These are phyloP conservation scores for Drosophila nikananu DNA, from an alignment of 1,140 invertebrate genomes.

Conservation along the genomic window DNA sequence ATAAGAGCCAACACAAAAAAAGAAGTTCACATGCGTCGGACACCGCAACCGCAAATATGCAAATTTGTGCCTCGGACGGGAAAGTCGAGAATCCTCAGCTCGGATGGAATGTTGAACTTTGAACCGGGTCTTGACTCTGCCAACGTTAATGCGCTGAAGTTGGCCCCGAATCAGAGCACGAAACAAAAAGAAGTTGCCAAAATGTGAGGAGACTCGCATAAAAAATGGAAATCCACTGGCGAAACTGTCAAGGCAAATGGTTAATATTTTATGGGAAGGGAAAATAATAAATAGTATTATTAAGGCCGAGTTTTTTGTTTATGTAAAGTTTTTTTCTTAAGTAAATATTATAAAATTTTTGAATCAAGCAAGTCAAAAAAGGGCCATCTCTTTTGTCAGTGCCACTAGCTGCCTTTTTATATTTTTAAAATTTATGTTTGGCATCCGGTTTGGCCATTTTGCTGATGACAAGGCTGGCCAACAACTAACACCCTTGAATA, in stretches of 20 bases:
- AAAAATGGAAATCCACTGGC: constrained; percentile 7
- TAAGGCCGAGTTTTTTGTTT: not conserved
- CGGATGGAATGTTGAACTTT: constrained; percentile 73
- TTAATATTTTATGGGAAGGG: not conserved
- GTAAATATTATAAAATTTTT: not conserved
- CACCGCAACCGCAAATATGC: constrained; percentile 76
- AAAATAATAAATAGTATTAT: too few species aligned
- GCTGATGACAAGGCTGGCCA: constrained; percentile 17
- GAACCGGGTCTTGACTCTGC: constrained; percentile 49
- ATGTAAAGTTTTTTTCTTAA: not conserved
- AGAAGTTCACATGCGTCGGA: constrained; percentile 64
- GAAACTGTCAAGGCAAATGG: not conserved
- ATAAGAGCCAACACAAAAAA: constrained; percentile 27
- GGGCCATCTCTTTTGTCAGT: not conserved
- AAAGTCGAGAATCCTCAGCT: constrained; percentile 54
- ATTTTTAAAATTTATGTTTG: constrained; percentile 24
- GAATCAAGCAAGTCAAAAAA: not conserved
- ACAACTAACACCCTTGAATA: constrained; percentile 30
- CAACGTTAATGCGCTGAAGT: constrained; percentile 60
- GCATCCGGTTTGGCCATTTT: constrained; percentile 11
- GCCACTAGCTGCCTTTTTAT: not conserved
- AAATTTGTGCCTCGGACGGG: constrained; percentile 70
- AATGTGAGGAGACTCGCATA: not conserved
- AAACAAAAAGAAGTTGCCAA: constrained; percentile 42
- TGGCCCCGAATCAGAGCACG: constrained; percentile 15